Evolutionary conservation across 35 echinoderm and acorn worm species (phyloP), one percentile per base, ranked within the genome.

Genomic region (Diadema setosum): DNA sequence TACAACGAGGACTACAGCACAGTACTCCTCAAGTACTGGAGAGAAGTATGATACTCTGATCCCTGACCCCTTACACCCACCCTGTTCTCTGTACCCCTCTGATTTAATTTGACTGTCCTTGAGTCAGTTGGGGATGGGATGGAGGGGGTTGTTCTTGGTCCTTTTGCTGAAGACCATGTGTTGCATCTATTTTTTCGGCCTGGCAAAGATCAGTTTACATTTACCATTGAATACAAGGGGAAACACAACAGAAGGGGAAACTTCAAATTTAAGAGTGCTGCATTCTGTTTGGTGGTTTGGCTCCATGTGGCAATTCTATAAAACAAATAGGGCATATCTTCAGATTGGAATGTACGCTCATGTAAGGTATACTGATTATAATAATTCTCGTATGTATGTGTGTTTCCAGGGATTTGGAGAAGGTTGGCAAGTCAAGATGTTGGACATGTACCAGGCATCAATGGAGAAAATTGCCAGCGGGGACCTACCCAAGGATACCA

Each of bases 1-100:
- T 96, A 91, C 89, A 91, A 96, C 80, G 94, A 91, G 32, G 94
- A 96, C 43, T 96, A 96, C 57, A 96, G 94, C 75, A 84, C 89
- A n/a, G n/a, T 88, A 25, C 84, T 96, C 3, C 81, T 96, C 35
- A 87, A 91, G 33, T 89, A 96, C 81, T 92, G 94, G 88, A 82
- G 88, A 87, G 75, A 95, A 84, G 87, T 85, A 81, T 12, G 63
- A 55, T 55, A 55, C 21, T 55, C 49, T 55, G 2, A 55, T 2
- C 21, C 1, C 49, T 73, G 7, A 58, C 55, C 17, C 55, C 17
- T 58, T 20, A 58, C 25, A 58, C 1, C 55, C 17, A 58, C 25
- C 1, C 30, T 23, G 3, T 60, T 1, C 5, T 4, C 0, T 20
- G 20, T 5, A 59, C 20, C 56, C 2, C 4, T 20, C 58, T 29